Evolutionary conservation across 2,113 vertebrate genomes (phyloP), one percentile per base, ranked within the genome.

Genomic region (Ptychochromis oligacanthus): DNA sequence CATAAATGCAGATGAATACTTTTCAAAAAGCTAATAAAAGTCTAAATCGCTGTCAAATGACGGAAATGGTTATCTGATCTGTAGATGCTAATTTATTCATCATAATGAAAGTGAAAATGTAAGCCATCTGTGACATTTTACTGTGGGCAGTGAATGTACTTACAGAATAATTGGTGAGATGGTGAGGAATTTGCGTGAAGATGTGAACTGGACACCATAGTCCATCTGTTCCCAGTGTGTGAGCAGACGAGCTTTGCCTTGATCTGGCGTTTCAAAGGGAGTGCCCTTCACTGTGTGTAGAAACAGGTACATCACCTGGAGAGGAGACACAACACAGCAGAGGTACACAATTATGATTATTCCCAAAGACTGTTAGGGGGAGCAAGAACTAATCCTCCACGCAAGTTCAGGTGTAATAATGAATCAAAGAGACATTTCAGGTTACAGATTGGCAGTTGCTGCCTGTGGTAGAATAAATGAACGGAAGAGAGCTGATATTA

Each of bases 221-320:
- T 98, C 98, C 89, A 98, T 99, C 93, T 99, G 97, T 89, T 99
- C 97, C 98, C 98, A 99, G 88, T 98, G 97, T 6, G 97, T 98
- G 62, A 99, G 96, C 24, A 99, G 95, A 3, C 97, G 97, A 64
- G 96, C 97, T 93, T 96, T 97, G 77, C 98, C 98, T 90, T 99
- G 98, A 90, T 98, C 97, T 0, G 97, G 97, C 0, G 98, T 98
- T 92, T 98, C 97, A 64, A 98, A 99, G 0, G 98, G 97, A 26
- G 97, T 99, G 0, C 98, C 98, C 92, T 99, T 99, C 79, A 99
- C 97, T 0, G 96, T 96, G 90, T 99, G 98, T 61, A 99, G 95
- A 84, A 99, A 97, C 90, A 97, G 54, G 92, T 99, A 99, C 97
- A 98, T 99, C 43, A 95, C 96, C 97, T 98, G 91, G 11, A 56